Percentiles rank a stretch among this genome's conserved stretches.
Evolutionary conservation across 53 echinoderm and acorn worm species (phyloP).

Genomic region (Echinarachnius parma): DNA sequence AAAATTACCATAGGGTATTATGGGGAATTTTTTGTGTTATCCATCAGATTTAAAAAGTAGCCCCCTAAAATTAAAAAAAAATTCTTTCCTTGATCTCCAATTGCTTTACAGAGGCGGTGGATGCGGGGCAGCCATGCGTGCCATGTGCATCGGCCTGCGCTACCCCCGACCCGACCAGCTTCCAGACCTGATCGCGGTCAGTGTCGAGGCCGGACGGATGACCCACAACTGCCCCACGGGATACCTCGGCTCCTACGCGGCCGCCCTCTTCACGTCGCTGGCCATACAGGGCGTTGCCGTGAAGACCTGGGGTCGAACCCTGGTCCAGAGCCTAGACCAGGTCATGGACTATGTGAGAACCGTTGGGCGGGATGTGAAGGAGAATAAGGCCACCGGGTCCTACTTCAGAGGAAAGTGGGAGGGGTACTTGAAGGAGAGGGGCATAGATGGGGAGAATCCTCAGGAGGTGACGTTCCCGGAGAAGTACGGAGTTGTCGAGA

Average conservation of each 20-base stretch:
- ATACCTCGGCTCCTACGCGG: conserved; percentile 77
- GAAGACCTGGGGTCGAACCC: conserved; percentile 34
- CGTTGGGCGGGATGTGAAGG: conserved; percentile 72
- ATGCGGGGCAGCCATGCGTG: conserved; percentile 94
- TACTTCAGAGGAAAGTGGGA: conserved; percentile 74
- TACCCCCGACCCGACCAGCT: conserved; percentile 72
- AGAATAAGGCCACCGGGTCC: conserved; percentile 49
- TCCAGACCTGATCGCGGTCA: conserved; percentile 67
- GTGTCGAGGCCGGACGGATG: conserved; percentile 85
- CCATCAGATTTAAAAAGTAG: no score
- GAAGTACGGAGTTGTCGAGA: conserved; percentile 68
- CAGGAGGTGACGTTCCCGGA: conserved; percentile 61
- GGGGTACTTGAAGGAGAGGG: conserved; percentile 57
- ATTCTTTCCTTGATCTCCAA: no score
- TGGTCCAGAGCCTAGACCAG: conserved; percentile 64
- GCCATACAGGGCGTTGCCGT: conserved; percentile 64
- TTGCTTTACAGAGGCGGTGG: conserved; percentile 80
- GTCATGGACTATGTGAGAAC: conserved; percentile 62
- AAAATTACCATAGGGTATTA: no score
- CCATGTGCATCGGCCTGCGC: conserved; percentile 98
- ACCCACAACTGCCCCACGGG: conserved; percentile 92
- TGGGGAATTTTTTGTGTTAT: no score
- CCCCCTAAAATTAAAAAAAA: no score
- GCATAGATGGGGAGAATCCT: conserved; percentile 32
- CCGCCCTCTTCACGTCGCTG: conserved; percentile 82